Evolutionary conservation across 2,113 vertebrate species (phyloP), one percentile per base, ranked within the genome.

Genomic region (Dolichallabes microphthalmus): DNA sequence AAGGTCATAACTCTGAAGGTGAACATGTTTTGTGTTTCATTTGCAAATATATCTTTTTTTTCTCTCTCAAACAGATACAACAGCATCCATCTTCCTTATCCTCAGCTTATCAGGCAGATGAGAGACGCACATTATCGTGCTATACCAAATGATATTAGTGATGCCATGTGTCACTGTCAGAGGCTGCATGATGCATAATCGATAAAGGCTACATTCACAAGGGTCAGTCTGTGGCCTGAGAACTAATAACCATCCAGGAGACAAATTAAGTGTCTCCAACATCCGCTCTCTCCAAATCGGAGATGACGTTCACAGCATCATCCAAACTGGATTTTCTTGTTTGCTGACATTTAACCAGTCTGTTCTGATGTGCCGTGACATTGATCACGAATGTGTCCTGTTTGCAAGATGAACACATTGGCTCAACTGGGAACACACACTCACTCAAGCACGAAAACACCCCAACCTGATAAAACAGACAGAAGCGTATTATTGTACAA

Each of bases 221-320:
- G 86, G 87, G 91, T 90, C 84, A 89, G 82, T 84, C 87, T 22
- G 35, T 86, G 87, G 88, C 89, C 86, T 66, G 77, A 63, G 89
- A 58, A 83, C 91, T 92, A 94, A 94, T 91, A 92, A 93, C 89
- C 89, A 91, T 90, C 50, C 80, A 53, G 88, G 91, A 93, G 93
- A 94, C 89, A 92, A 93, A 95, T 94, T 86, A 94, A 93, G 91
- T 90, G 89, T 91, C 92, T 87, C 85, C 90, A 89, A 90, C 83
- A 81, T 78, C 77, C 27, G 91, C 87, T 84, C 88, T 87, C 90
- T 90, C 86, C 20, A 63, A 79, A 85, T 64, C 63, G 20, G 20
- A 30, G 69, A 66, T 88, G 90, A 92, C 90, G 90, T 84, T 32
- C 78, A 81, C 87, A 90, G 90, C 80, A 82, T 86, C 83, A 50